Conservation (phyloP, 2,113 vertebrate species). For the Arizona elegans region DNA sequence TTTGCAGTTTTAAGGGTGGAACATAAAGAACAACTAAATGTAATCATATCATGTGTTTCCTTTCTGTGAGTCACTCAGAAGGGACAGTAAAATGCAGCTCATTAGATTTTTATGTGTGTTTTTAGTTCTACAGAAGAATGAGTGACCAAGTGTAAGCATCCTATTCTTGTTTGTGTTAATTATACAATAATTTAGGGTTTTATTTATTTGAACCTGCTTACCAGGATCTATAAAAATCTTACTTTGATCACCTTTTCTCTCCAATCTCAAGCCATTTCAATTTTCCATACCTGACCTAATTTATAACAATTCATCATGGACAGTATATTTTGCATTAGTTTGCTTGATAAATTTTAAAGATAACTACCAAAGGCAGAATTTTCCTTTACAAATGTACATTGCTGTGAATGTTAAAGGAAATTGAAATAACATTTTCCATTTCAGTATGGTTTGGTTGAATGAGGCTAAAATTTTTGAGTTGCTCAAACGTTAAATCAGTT, state of each 20-base stretch:
- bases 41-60: background rate
- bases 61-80: background rate
- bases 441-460: background rate
- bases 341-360: background rate
- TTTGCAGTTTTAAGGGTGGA: constrained; percentile 50
- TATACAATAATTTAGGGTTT: background rate
- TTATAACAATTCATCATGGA: constrained; percentile 5
- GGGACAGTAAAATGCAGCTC: background rate
- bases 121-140: background rate
- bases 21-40: background rate
- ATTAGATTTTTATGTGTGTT: background rate
- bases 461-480: background rate
- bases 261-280: background rate
- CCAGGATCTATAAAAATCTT: background rate
- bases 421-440: background rate
- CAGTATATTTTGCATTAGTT: background rate
- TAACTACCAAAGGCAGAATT: background rate
- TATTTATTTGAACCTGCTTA: background rate
- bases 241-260: background rate
- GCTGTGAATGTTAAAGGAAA: background rate
- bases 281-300: constrained; percentile 5
- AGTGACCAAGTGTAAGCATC: background rate
- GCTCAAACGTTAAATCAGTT: background rate
- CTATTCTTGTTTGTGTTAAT: background rate
- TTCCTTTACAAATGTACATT: background rate